These are phyloP conservation scores for Callipepla squamata DNA, from an alignment of 2,113 vertebrate species.

Conservation along the genomic window DNA sequence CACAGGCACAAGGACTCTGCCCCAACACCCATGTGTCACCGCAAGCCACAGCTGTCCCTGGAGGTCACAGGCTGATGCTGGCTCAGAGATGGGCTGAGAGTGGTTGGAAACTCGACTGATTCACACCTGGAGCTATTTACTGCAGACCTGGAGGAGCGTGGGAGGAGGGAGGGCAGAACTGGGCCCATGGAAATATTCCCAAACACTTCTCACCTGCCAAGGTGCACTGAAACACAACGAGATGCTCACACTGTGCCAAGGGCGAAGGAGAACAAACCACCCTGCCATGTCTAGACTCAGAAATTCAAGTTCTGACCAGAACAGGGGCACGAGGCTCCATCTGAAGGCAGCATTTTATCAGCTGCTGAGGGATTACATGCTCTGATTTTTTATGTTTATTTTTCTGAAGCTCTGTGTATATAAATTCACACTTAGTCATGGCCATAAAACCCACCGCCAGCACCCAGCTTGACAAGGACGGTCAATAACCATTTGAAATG, in stretches of 20 bases:
- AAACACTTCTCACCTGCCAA: background rate
- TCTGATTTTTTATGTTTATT: background rate
- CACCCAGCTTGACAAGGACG: background rate
- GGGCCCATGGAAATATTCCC: fast-evolving
- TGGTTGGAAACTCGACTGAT: background rate
- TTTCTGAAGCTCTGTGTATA: background rate
- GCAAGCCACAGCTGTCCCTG: background rate
- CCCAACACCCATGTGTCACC: background rate
- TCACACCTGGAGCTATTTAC: background rate
- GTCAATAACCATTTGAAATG: constrained; percentile 1
- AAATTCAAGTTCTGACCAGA: background rate
- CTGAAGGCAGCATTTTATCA: background rate
- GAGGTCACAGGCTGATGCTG: background rate
- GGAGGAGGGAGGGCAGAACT: background rate
- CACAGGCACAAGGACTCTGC: fast-evolving
- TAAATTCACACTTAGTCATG: background rate
- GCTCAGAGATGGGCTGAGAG: background rate
- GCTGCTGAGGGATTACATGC: background rate
- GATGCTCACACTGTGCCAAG: background rate
- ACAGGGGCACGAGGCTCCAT: fast-evolving
- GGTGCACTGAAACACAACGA: too few relatives aligned
- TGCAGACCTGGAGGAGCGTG: background rate
- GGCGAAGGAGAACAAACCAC: background rate
- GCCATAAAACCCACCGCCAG: background rate
- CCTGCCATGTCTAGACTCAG: fast-evolving